phyloP scores from a whole-genome alignment of 2,888 invertebrate genomes.

The Drosophila setosimentum region DNA sequence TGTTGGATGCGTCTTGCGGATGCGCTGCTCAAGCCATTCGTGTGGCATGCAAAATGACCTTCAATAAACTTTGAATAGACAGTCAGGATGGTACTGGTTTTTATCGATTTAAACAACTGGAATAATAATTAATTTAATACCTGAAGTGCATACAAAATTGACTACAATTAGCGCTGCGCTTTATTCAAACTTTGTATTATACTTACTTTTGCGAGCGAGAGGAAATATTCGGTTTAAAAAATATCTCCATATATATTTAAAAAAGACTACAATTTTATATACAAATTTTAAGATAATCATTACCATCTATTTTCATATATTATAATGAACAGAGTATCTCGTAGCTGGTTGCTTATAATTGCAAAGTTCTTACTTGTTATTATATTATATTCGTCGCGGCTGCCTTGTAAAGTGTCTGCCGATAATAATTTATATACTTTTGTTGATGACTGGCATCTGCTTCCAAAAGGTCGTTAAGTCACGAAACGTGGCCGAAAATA shows the following conservation, averaged over 20 bases:
- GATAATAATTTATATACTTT: constrained; percentile 72
- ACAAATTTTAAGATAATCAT: background rate
- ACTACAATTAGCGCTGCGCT: constrained; percentile 57
- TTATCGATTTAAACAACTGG: constrained; percentile 18
- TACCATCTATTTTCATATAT: background rate
- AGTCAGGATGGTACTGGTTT: constrained; percentile 43
- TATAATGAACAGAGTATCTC: constrained; percentile 2
- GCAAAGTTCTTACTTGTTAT: constrained; percentile 9
- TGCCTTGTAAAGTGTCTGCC: constrained; percentile 63
- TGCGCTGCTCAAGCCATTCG: constrained; percentile 24
- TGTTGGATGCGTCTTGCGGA: constrained; percentile 46
- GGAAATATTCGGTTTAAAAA: background rate
- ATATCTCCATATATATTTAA: background rate
- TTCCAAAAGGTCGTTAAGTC: constrained; percentile 71
- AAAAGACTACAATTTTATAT: background rate
- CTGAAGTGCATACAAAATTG: constrained; percentile 56
- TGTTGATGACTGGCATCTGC: constrained; percentile 42
- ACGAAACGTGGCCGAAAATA: constrained; percentile 43
- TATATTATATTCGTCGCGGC: constrained; percentile 29
- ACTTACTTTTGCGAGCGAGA: background rate
- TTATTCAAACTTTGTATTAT: constrained; percentile 33
- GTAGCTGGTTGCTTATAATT: background rate
- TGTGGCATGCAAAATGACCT: constrained; percentile 38
- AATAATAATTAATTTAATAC: constrained; percentile 54
- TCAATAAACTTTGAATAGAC: constrained; percentile 28